These are phyloP conservation scores for Protaetia brevitarsis DNA, from an alignment of 1,140 invertebrate species.

Conservation along the genomic window DNA sequence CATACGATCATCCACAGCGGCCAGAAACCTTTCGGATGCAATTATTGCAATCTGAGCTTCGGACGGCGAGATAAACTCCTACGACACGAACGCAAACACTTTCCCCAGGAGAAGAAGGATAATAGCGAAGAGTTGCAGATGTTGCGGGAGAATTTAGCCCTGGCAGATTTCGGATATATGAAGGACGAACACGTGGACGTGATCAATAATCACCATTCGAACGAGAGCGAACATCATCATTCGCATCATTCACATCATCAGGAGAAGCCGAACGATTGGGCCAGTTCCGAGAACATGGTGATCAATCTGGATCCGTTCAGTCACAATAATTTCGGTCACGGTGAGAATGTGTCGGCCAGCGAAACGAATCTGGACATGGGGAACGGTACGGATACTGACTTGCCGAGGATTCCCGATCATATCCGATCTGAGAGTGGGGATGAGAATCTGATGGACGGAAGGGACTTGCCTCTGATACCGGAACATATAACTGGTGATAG, in stretches of 20 bases:
- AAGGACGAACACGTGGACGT: constrained; percentile 26
- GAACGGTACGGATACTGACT: constrained; percentile 20
- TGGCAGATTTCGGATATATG: constrained; percentile 35
- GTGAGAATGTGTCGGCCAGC: constrained; percentile 19
- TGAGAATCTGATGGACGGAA: constrained; percentile 29
- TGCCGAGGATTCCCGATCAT: constrained; percentile 31
- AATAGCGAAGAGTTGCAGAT: constrained; percentile 39
- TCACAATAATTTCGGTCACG: constrained; percentile 37
- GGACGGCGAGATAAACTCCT: constrained; percentile 60
- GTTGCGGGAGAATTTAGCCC: constrained; percentile 38
- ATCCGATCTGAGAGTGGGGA: constrained; percentile 35
- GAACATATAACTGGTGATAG: constrained; percentile 55
- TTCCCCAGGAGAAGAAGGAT: constrained; percentile 42
- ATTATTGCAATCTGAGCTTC: constrained; percentile 65
- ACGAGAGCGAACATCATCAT: constrained; percentile 11
- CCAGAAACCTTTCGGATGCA: constrained; percentile 66
- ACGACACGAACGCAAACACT: constrained; percentile 59
- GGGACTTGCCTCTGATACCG: constrained; percentile 50
- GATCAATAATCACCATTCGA: constrained; percentile 22
- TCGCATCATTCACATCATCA: too few relatives aligned
- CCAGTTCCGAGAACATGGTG: constrained; percentile 53
- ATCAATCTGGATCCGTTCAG: constrained; percentile 58
- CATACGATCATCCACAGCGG: constrained; percentile 70
- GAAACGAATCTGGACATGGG: constrained; percentile 16
- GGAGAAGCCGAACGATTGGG: constrained; percentile 29